Conservation (phyloP, 2,113 vertebrate genomes). For the Tyto alba region DNA sequence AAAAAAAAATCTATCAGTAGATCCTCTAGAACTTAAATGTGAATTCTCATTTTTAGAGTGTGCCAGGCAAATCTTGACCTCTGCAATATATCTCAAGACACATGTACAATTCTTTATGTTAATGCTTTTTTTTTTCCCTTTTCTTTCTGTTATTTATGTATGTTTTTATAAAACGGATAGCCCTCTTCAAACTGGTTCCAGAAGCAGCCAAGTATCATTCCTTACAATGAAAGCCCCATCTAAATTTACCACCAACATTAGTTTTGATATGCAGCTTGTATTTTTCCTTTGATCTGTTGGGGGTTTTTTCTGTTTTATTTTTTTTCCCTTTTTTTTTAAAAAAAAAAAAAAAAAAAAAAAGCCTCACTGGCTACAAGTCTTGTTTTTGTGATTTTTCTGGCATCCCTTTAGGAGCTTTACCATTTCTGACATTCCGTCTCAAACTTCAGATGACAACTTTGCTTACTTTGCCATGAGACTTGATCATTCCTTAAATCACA, state of each 20-base stretch:
- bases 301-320: not conserved
- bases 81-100: not conserved
- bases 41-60: not conserved
- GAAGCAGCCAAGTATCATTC: not conserved
- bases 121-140: not conserved
- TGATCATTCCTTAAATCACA: constrained; percentile 1
- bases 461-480: constrained; percentile 5
- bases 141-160: not conserved
- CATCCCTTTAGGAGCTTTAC: constrained; percentile 47
- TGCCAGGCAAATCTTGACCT: not conserved
- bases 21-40: not conserved
- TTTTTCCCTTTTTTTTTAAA: constrained; percentile 1
- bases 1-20: not conserved
- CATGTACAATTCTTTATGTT: not conserved
- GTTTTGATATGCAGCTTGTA: constrained; percentile 13
- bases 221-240: not conserved
- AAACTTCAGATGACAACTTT: constrained; percentile 18
- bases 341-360: no score
- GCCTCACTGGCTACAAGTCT: not conserved
- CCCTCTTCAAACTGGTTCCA: not conserved
- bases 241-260: not conserved
- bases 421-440: constrained; percentile 24
- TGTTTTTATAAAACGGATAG: not conserved
- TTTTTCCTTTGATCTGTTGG: constrained; percentile 37
- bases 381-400: constrained; percentile 53